Evolutionary conservation across 1,140 invertebrate genomes (phyloP), one percentile per base, ranked within the genome.

Genomic region (Zophobas morio): DNA sequence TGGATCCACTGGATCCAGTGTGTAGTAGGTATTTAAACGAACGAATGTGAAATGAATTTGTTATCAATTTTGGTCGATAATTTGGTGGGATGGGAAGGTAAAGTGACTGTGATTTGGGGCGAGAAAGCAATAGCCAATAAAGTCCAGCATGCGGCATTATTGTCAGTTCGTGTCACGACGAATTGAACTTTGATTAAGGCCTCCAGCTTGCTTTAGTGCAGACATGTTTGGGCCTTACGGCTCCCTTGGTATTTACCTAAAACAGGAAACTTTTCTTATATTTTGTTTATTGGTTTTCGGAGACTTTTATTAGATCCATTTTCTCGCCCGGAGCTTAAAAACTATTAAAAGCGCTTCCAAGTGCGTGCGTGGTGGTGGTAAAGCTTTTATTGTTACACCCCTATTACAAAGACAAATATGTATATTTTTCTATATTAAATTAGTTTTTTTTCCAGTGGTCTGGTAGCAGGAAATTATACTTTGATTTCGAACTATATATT

Each of bases 101-200:
- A 66, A 66, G 60, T 42, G 60, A 66, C 63, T 39, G 60, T 66
- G 60, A 66, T 66, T 66, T 6, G 60, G 39, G 60, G 33, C 60
- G 60, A 78, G 39, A 78, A 79, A 70, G 74, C 74, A 56, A 79
- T 76, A 75, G 75, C 75, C 78, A 79, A 79, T 79, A 79, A 79
- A 77, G 70, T 79, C 70, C 57, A 77, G 70, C 75, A 57, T 77
- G 79, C 75, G 78, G 77, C 74, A 80, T 80, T 81, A 81, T 81
- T 82, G 81, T 82, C 81, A 80, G 79, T 79, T 79, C 77, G 81
- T 79, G 79, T 82, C 81, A 80, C 78, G 77, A 70, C 73, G 79
- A 77, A 82, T 80, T 80, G 81, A 79, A 80, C 81, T 82, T 82
- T 82, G 81, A 82, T 82, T 82, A 82, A 79, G 80, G 75, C 79